Conservation (phyloP, 2,113 vertebrate species). For the Opisthocomus hoazin region DNA sequence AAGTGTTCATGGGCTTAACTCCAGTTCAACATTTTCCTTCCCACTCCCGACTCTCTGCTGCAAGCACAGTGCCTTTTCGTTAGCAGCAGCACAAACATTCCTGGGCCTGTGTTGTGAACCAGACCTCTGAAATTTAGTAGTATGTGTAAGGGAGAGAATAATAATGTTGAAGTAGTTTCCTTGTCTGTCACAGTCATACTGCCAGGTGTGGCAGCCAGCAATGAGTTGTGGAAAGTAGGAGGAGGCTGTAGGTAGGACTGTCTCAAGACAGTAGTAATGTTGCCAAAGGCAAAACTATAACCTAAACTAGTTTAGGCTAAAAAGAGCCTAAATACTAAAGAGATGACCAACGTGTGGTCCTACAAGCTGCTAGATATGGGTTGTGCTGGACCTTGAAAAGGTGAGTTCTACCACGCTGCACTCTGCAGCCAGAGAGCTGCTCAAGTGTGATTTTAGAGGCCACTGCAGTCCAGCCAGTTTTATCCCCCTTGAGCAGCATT, state of each 20-base stretch:
- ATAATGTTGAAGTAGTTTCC: not conserved
- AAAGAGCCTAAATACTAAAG: not conserved
- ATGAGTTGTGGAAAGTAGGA: not conserved
- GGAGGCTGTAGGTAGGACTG: not conserved
- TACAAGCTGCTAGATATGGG: not conserved
- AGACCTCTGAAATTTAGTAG: not conserved
- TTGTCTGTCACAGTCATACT: not conserved
- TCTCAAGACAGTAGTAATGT: not conserved
- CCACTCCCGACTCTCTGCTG: not conserved
- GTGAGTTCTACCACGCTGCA: not conserved
- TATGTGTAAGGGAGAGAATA: not conserved
- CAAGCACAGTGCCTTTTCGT: not conserved
- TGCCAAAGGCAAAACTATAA: not conserved
- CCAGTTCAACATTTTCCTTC: not conserved
- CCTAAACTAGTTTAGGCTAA: not conserved
- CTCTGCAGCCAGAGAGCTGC: not conserved
- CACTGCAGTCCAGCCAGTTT: not conserved
- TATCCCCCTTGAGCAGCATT: not conserved
- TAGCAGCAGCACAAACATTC: not conserved
- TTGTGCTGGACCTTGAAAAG: not conserved
- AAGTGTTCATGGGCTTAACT: not conserved
- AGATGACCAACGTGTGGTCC: not conserved
- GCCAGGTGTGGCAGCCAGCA: not conserved
- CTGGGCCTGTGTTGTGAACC: not conserved
- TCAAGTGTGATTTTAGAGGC: not conserved